These are phyloP conservation scores for Enteromius unitaeniatus DNA, from an alignment of 2,797 vertebrate species.

Conservation along the genomic window DNA sequence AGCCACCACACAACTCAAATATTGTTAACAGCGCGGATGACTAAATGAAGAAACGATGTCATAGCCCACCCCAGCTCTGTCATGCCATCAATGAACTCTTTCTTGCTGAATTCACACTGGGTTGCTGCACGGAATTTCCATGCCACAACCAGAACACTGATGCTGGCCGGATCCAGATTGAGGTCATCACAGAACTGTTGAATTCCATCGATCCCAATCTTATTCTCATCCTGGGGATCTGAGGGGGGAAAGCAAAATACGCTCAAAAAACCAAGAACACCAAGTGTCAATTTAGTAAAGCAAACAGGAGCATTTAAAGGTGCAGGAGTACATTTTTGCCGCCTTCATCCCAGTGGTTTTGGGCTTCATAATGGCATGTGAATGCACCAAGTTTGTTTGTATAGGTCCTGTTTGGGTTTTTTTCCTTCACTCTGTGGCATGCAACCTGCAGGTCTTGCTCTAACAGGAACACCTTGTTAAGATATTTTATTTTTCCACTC, in stretches of 20 bases:
- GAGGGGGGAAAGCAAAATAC: constrained; percentile 28
- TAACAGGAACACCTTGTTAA: background rate
- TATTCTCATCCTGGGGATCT: constrained; percentile 99
- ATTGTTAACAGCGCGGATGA: constrained; percentile 1
- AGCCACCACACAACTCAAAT: background rate
- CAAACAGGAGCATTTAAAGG: background rate
- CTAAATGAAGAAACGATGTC: constrained; percentile 30
- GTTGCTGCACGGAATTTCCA: constrained; percentile 98
- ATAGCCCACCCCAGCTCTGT: constrained; percentile 91
- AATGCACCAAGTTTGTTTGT: background rate
- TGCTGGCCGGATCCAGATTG: constrained; percentile 90
- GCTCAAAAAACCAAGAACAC: background rate
- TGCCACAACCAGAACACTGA: constrained; percentile 92
- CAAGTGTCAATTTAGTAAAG: background rate
- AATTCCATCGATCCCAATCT: constrained; percentile 96
- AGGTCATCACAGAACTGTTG: constrained; percentile 98
- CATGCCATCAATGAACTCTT: constrained; percentile 98
- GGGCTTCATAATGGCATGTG: background rate
- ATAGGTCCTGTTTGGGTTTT: background rate
- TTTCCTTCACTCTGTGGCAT: background rate
- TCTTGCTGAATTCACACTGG: constrained; percentile 97
- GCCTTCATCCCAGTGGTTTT: background rate
- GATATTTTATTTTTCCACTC: constrained; percentile 3
- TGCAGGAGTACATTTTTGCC: background rate
- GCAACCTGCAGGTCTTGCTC: background rate